These are phyloP conservation scores for Leontocebus nigricollis DNA, from an alignment of 2,797 vertebrate species.

Conservation along the genomic window DNA sequence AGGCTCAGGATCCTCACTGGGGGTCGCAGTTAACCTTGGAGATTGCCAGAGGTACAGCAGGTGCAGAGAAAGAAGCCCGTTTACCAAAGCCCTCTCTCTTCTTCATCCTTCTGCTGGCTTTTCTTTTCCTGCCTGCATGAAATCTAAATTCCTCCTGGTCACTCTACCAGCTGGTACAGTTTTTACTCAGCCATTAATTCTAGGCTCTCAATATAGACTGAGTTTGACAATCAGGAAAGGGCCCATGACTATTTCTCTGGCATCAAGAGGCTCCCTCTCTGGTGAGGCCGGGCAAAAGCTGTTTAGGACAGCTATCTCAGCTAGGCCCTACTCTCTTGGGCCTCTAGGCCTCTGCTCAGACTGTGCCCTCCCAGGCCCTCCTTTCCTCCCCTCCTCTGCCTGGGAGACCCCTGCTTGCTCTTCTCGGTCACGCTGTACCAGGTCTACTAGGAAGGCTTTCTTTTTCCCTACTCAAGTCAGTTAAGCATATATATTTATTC, in stretches of 20 bases:
- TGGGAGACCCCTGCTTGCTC: neutral
- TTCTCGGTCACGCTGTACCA: neutral
- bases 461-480: neutral
- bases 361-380: too few relatives aligned
- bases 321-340: neutral
- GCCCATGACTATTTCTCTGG: neutral
- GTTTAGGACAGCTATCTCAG: neutral
- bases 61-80: neutral
- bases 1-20: neutral
- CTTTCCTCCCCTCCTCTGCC: rapidly evolving
- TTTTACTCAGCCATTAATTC: conserved; percentile 43
- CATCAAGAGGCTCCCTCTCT: neutral
- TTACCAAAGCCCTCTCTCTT: neutral
- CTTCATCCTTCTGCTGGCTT: neutral
- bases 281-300: neutral
- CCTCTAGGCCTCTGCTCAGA: neutral
- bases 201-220: neutral
- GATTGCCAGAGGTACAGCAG: neutral
- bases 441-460: neutral
- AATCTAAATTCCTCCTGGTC: neutral
- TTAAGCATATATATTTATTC: neutral
- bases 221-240: neutral
- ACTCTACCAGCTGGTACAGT: neutral
- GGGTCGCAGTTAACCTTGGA: neutral
- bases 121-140: neutral